Evolutionary conservation across 2,888 invertebrate species (phyloP).

Genomic region (Antheraea assamensis): DNA sequence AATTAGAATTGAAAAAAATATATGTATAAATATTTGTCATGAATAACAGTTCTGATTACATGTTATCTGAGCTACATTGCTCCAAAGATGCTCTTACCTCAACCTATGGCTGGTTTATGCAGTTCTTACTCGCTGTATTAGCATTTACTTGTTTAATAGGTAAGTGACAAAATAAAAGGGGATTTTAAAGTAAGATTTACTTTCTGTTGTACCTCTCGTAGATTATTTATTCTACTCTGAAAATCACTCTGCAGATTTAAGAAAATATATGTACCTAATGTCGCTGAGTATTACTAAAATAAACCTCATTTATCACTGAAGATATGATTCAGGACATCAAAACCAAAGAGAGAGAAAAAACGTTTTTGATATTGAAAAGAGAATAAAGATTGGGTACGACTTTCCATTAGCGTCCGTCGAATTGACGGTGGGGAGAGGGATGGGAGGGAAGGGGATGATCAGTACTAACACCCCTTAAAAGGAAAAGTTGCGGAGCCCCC

Average conservation of each 20-base stretch:
- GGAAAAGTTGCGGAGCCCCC: too few species aligned
- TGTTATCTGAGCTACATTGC: conserved; percentile 82
- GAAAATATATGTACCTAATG: neutral
- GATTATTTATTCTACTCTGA: neutral
- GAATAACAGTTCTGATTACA: conserved; percentile 74
- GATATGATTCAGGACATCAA: too few species aligned
- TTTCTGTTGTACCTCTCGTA: neutral
- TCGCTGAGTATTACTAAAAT: neutral
- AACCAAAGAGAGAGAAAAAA: too few species aligned
- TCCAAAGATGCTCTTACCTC: conserved; percentile 87
- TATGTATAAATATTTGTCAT: conserved; percentile 38
- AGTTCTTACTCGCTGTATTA: conserved; percentile 85
- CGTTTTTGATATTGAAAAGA: too few species aligned
- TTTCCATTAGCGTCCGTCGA: too few species aligned
- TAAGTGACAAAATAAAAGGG: conserved; percentile 56
- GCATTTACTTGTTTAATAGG: conserved; percentile 88
- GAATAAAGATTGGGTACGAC: too few species aligned
- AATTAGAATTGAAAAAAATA: conserved; percentile 23
- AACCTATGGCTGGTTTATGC: conserved; percentile 88
- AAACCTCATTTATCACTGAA: too few species aligned
- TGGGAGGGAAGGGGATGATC: too few species aligned
- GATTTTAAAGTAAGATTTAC: neutral
- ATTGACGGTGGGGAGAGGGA: too few species aligned
- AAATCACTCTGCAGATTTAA: neutral
- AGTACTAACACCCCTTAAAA: too few species aligned